Percentiles rank a stretch among this genome's conserved stretches.
phyloP scores from a whole-genome alignment of 2,888 invertebrate species.

The Eledone cirrhosa region DNA sequence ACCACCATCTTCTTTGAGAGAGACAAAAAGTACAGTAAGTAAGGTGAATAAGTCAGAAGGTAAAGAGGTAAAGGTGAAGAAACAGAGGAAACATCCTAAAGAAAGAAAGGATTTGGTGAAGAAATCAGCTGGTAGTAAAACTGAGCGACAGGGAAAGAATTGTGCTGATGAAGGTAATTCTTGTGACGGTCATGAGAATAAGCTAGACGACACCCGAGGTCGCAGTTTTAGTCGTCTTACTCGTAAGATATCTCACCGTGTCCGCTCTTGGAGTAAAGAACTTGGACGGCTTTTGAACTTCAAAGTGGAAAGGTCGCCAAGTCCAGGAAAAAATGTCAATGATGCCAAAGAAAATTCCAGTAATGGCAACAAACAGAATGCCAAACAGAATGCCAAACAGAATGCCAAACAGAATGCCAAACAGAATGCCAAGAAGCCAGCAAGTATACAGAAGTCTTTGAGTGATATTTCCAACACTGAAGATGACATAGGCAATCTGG shows the following conservation, averaged over 20 bases:
- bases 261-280: conserved; percentile 9
- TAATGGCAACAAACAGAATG: no score
- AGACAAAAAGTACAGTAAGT: no score
- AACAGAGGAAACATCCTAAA: neutral
- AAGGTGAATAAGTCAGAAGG: neutral
- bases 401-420: neutral
- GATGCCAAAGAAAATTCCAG: neutral
- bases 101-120: no score
- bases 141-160: no score
- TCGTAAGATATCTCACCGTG: neutral
- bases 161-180: no score
- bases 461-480: no score
- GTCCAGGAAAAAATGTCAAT: neutral
- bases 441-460: neutral
- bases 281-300: neutral
- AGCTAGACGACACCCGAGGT: no score
- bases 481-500: no score
- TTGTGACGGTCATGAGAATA: no score
- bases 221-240: neutral
- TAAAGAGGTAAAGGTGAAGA: neutral
- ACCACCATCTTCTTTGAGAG: no score
- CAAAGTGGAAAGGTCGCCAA: neutral
- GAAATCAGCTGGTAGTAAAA: neutral
- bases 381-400: neutral
- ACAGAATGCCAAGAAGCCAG: neutral